Percentiles rank a stretch among this genome's conserved stretches.
phyloP scores from a whole-genome alignment of 2,888 invertebrate species.

The Eurytoma californica region DNA sequence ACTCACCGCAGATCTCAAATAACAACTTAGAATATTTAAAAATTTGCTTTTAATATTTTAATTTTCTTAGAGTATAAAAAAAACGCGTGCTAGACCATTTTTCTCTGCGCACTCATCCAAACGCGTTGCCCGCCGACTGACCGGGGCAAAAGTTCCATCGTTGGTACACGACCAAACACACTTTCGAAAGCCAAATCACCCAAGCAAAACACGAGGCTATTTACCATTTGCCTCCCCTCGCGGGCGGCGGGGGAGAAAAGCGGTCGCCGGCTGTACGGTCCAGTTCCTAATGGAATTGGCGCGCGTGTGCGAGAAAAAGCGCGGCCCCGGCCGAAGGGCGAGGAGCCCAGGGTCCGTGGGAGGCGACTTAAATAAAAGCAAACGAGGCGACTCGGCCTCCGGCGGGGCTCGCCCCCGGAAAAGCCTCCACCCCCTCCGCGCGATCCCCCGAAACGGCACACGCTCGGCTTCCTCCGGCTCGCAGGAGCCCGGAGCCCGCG shows the following conservation, averaged over 20 bases:
- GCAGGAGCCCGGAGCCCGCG: conserved; percentile 42
- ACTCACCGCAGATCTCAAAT: neutral
- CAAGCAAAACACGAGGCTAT: neutral
- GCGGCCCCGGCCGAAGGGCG: neutral
- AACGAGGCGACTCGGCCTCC: conserved; percentile 60
- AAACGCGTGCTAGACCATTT: too few relatives aligned
- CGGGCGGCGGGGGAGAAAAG: neutral
- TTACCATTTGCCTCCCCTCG: neutral
- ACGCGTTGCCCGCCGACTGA: too few relatives aligned
- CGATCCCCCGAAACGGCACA: conserved; percentile 47
- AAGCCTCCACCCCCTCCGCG: conserved; percentile 32
- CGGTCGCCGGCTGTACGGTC: conserved; percentile 42
- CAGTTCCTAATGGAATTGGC: conserved; percentile 71
- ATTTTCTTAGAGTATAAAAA: too few relatives aligned
- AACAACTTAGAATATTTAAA: neutral
- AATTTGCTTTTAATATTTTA: too few relatives aligned
- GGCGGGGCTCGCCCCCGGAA: conserved; percentile 4
- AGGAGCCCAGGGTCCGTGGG: neutral
- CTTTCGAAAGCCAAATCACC: neutral
- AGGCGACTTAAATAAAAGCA: conserved; percentile 67
- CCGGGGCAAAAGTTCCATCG: too few relatives aligned
- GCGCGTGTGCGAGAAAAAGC: conserved; percentile 54
- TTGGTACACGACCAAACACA: neutral
- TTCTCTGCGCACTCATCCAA: too few relatives aligned
- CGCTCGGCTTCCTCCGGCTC: conserved; percentile 31